A percentile compares a stretch with the other conserved stretches of the same genome.
Evolutionary conservation across 2,888 invertebrate genomes (phyloP).

Genomic region (Odiellus spinosus): DNA sequence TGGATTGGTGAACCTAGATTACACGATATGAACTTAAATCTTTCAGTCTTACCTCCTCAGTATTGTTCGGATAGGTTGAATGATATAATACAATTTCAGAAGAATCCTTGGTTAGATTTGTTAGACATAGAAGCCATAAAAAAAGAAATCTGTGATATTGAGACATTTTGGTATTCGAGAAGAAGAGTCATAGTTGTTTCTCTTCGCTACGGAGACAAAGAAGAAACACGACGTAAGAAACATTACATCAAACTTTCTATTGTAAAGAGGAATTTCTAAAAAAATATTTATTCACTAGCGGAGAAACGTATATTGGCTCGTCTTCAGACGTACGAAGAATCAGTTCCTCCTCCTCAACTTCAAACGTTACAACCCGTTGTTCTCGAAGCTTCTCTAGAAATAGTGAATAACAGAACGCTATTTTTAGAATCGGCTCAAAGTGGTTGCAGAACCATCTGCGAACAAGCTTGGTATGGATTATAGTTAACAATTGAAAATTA

Average conservation of each 20-base stretch:
- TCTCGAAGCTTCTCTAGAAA: slow-evolving; percentile 31
- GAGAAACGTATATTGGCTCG: slow-evolving; percentile 22
- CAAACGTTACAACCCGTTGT: slow-evolving; percentile 33
- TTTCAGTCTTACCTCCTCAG: slow-evolving; percentile 53
- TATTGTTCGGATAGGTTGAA: slow-evolving; percentile 49
- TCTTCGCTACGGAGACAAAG: no score
- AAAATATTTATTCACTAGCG: not conserved
- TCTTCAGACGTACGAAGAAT: slow-evolving; percentile 39
- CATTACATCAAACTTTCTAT: no score
- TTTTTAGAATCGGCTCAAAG: slow-evolving; percentile 5
- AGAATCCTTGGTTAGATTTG: no score
- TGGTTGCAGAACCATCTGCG: slow-evolving; percentile 9
- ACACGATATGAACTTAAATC: slow-evolving; percentile 46
- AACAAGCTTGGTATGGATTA: slow-evolving; percentile 7
- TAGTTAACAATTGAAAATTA: no score
- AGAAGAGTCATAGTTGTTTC: no score
- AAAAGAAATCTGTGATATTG: no score
- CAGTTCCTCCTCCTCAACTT: slow-evolving; percentile 41
- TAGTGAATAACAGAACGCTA: slow-evolving; percentile 19
- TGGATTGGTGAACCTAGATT: slow-evolving; percentile 66
- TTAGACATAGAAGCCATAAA: no score
- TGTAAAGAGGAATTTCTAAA: no score
- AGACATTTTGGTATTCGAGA: no score
- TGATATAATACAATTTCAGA: slow-evolving; percentile 38
- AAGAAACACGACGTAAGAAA: no score